Conservation (phyloP, 2,797 vertebrate genomes). For the Eremophila alpestris region DNA sequence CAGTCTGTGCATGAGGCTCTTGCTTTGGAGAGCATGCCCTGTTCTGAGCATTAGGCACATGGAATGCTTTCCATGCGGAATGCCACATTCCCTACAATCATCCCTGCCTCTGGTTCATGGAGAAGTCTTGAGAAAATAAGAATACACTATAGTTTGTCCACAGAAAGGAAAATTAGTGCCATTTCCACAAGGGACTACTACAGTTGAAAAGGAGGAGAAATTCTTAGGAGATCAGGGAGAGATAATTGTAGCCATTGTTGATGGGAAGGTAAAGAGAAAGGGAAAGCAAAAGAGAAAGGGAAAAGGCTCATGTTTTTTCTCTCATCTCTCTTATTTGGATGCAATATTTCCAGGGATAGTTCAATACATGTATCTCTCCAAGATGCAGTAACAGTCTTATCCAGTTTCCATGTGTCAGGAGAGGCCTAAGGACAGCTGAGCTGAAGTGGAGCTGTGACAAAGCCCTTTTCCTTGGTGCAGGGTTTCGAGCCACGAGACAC, state of each 20-base stretch:
- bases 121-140: not conserved
- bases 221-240: not conserved
- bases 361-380: not conserved
- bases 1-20: not conserved
- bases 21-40: not conserved
- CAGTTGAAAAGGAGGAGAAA: not conserved
- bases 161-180: not conserved
- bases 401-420: not conserved
- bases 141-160: not conserved
- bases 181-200: not conserved
- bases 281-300: not conserved
- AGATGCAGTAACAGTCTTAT: not conserved
- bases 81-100: not conserved
- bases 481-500: conserved; percentile 94
- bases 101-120: not conserved
- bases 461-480: conserved; percentile 71
- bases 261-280: not conserved
- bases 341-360: not conserved
- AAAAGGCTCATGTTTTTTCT: not conserved
- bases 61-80: not conserved
- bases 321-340: not conserved
- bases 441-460: not conserved
- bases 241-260: not conserved
- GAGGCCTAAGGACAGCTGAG: not conserved
- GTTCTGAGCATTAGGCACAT: not conserved